phyloP scores from a whole-genome alignment of 2,888 invertebrate genomes.

The Apotomis betuletana region DNA sequence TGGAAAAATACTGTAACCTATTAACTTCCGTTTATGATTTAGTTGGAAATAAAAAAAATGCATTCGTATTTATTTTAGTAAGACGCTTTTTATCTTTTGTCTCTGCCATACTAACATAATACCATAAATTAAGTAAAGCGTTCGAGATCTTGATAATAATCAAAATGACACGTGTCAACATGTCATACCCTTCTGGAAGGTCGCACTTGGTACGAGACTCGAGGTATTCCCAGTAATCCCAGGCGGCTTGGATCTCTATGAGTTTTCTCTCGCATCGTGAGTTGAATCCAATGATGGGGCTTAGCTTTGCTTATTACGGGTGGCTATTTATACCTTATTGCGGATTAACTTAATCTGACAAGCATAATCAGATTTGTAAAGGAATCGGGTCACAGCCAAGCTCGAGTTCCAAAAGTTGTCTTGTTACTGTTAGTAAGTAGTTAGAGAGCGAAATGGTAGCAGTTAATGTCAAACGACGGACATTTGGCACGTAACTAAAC shows the following conservation, averaged over 20 bases:
- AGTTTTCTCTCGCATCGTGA: constrained; percentile 38
- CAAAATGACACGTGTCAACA: constrained; percentile 27
- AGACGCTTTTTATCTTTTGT: too few species aligned
- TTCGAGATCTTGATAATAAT: constrained; percentile 4
- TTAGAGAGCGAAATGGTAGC: background rate
- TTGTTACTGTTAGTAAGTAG: background rate
- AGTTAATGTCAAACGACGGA: background rate
- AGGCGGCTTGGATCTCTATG: constrained; percentile 31
- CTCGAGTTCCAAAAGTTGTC: background rate
- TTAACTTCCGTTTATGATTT: too few species aligned
- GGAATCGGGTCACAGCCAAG: background rate
- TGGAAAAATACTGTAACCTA: too few species aligned
- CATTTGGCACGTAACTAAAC: background rate
- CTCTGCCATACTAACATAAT: too few species aligned
- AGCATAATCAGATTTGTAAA: constrained; percentile 11
- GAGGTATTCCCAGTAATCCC: constrained; percentile 30
- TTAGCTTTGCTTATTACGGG: constrained; percentile 35
- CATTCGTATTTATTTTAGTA: too few species aligned
- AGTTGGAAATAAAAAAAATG: too few species aligned
- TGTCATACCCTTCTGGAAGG: constrained; percentile 20
- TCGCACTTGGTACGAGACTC: background rate
- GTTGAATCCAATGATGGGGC: constrained; percentile 38
- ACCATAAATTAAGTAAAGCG: background rate
- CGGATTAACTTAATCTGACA: constrained; percentile 28
- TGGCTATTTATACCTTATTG: constrained; percentile 35